A percentile compares a stretch with the other conserved stretches of the same genome.
These are phyloP conservation scores for Anticlea derivata DNA, from an alignment of 2,888 invertebrate species.

Conservation along the genomic window DNA sequence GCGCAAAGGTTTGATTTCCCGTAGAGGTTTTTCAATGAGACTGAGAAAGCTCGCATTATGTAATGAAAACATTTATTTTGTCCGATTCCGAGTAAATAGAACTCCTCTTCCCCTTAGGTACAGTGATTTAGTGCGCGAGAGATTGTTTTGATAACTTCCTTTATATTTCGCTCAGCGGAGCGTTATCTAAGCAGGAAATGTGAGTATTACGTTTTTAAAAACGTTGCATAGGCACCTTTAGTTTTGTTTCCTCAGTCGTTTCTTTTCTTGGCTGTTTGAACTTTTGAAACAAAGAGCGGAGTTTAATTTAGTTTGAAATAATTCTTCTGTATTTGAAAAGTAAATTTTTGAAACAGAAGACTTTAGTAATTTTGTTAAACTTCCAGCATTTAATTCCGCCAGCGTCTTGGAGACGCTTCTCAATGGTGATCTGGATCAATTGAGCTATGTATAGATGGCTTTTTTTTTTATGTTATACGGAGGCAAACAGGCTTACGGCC, in stretches of 20 bases:
- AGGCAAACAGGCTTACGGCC: no score
- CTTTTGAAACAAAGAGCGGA: slow-evolving; percentile 43
- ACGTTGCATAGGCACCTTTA: slow-evolving; percentile 43
- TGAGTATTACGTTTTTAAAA: slow-evolving; percentile 66
- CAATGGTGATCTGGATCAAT: no score
- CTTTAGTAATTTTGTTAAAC: slow-evolving; percentile 27
- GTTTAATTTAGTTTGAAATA: slow-evolving; percentile 35
- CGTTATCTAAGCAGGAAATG: slow-evolving; percentile 80
- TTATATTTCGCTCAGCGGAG: slow-evolving; percentile 76
- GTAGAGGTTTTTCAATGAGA: slow-evolving; percentile 50
- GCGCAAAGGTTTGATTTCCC: slow-evolving; percentile 44
- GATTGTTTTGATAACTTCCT: slow-evolving; percentile 81
- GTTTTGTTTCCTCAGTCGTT: slow-evolving; percentile 49
- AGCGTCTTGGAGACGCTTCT: no score
- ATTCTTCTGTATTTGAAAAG: slow-evolving; percentile 31
- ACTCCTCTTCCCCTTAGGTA: slow-evolving; percentile 80
- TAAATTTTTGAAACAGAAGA: slow-evolving; percentile 40
- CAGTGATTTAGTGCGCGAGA: slow-evolving; percentile 81
- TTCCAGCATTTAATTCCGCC: no score
- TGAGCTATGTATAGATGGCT: no score
- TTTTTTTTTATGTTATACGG: no score
- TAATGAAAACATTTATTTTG: slow-evolving; percentile 84
- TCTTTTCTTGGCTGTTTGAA: slow-evolving; percentile 47
- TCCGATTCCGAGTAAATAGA: slow-evolving; percentile 80
- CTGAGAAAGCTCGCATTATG: slow-evolving; percentile 81